Evolutionary conservation across 1,140 invertebrate genomes (phyloP).

Genomic region (Papilio helenus): DNA sequence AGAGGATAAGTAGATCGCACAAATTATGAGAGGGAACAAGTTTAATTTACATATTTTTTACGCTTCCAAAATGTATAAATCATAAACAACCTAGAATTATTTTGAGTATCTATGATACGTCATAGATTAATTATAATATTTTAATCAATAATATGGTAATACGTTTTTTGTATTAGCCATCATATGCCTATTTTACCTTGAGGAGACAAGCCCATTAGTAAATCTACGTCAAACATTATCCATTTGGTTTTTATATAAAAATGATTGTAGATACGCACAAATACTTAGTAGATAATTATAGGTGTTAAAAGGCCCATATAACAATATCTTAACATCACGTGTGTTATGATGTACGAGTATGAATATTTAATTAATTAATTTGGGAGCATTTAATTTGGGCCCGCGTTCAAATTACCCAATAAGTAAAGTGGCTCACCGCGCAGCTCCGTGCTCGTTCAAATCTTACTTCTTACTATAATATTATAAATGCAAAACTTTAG

Average conservation of each 20-base stretch:
- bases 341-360: neutral
- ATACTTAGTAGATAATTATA: neutral
- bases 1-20: too few relatives aligned
- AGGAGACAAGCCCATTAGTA: neutral
- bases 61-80: neutral
- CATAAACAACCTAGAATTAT: neutral
- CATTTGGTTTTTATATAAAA: neutral
- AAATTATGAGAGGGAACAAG: neutral
- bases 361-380: constrained; percentile 2
- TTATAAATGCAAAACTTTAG: too few relatives aligned
- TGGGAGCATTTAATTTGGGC: neutral
- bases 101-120: neutral
- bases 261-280: neutral
- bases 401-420: constrained; percentile 4
- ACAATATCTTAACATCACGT: neutral
- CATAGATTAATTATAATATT: neutral
- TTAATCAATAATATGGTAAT: constrained; percentile 3
- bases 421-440: neutral
- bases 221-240: neutral
- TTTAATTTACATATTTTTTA: neutral
- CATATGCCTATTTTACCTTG: neutral
- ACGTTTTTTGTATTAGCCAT: neutral
- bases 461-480: too few relatives aligned
- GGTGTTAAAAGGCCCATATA: neutral
- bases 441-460: neutral